These are phyloP conservation scores for Cyrtonyx montezumae DNA, from an alignment of 2,113 vertebrate genomes.

Conservation along the genomic window DNA sequence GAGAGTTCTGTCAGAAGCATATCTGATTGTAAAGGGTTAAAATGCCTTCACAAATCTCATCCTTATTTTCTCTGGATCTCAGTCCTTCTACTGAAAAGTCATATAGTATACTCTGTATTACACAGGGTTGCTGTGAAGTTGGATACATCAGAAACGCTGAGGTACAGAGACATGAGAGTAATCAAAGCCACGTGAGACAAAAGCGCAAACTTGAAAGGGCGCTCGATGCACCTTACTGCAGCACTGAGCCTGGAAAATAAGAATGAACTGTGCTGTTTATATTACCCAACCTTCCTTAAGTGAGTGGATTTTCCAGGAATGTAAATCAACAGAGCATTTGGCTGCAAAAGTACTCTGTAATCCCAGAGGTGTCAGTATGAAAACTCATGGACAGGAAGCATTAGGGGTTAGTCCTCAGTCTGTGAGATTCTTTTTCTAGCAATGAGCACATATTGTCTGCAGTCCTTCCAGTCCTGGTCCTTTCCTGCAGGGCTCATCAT, in stretches of 20 bases:
- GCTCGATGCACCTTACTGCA: not conserved
- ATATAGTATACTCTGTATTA: not conserved
- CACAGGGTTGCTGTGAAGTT: not conserved
- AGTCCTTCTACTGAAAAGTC: not conserved
- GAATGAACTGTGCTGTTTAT: not conserved
- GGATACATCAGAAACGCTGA: not conserved
- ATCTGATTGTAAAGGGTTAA: not conserved
- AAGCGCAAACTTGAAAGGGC: not conserved
- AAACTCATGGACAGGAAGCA: not conserved
- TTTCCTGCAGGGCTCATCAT: conserved; percentile 3
- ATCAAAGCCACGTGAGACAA: not conserved
- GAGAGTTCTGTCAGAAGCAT: not conserved
- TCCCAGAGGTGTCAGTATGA: not conserved
- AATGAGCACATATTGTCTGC: not conserved
- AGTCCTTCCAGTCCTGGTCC: not conserved
- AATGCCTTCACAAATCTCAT: not conserved
- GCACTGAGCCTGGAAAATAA: not conserved
- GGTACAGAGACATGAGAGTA: not conserved
- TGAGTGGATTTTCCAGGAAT: not conserved
- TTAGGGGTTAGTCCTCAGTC: not conserved
- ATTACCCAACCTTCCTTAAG: not conserved
- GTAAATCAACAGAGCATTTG: conserved; percentile 19
- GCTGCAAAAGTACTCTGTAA: conserved; percentile 27
- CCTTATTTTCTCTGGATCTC: not conserved
- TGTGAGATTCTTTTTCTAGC: not conserved